Evolutionary conservation across 2,113 vertebrate genomes (phyloP), one percentile per base, ranked within the genome.

Genomic region (Elephantulus edwardii): DNA sequence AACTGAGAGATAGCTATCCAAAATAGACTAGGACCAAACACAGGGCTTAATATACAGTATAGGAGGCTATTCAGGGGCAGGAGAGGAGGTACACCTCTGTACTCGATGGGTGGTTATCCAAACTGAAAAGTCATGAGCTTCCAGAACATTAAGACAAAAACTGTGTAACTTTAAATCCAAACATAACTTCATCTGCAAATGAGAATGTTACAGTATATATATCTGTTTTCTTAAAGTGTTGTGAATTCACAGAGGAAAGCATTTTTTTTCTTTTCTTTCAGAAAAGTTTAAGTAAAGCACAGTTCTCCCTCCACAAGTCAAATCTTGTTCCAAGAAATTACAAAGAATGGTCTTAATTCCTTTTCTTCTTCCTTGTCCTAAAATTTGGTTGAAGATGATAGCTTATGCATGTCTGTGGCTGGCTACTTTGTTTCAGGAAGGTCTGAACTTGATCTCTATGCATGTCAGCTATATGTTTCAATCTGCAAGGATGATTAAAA

Each of bases 221-320:
- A 50, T n/a, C n/a, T n/a, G 60, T 64, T 46, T 94, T 80, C 48
- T n/a, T 19, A 74, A 1, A 66, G 48, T 75, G 50, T 11, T 52
- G 5, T 83, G 71, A 44, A 22, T 89, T 84, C 56, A 82, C 0
- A 4, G 17, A 74, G 33, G 83, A 90, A 74, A 44, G 10, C 24
- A 72, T 28, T 28, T 20, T 72, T 85, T 86, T 77, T 56, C 17
- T 78, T 83, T 88, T 82, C 42, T 66, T 90, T 80, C 56, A 81
- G 50, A 88, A 86, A 13, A 90, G 62, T 80, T 66, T 86, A 82
- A 90, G n/a, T n/a, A n/a, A 80, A 50, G 35, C 35, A 74, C 0
- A 26, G 8, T 22, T 54, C n/a, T n/a, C 9, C 6, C 42, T 81
- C 56, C 33, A 66, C 42, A 89, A 64, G 24, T 74, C 50, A 80